Evolutionary conservation across 2,113 vertebrate species (phyloP).

Genomic region (Typhlomys cinereus): DNA sequence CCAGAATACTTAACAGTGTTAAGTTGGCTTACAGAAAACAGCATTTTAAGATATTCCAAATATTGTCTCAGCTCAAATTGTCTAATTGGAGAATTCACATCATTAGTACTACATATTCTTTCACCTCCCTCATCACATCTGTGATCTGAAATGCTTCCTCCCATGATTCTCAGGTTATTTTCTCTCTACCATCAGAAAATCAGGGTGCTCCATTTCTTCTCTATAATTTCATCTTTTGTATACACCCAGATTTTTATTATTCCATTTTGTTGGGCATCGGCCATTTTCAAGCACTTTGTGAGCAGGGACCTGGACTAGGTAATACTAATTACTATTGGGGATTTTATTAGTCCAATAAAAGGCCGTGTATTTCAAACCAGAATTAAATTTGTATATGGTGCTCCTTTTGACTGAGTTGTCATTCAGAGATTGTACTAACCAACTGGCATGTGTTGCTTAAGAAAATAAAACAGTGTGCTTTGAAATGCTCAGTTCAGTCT

Average conservation of each 20-base stretch:
- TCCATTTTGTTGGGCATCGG: neutral
- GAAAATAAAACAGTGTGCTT: neutral
- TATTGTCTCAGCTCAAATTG: neutral
- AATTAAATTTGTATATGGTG: neutral
- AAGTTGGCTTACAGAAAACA: neutral
- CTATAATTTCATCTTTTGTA: neutral
- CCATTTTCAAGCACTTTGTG: neutral
- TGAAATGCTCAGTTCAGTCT: neutral
- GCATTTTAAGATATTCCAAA: neutral
- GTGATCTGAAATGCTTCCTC: neutral
- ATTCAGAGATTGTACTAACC: neutral
- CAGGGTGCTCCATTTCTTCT: neutral
- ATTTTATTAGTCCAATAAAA: neutral
- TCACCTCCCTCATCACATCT: neutral
- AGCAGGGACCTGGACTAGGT: neutral
- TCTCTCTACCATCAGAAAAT: neutral
- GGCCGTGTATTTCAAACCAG: neutral
- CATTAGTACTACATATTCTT: too few species aligned
- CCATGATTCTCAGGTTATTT: neutral
- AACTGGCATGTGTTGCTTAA: neutral
- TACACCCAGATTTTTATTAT: neutral
- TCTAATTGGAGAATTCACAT: neutral
- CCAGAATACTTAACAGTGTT: neutral
- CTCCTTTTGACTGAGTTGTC: neutral
- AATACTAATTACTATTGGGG: too few species aligned